These are phyloP conservation scores for Meloidogyne floridensis DNA, from an alignment of 1,140 invertebrate genomes.

Conservation along the genomic window DNA sequence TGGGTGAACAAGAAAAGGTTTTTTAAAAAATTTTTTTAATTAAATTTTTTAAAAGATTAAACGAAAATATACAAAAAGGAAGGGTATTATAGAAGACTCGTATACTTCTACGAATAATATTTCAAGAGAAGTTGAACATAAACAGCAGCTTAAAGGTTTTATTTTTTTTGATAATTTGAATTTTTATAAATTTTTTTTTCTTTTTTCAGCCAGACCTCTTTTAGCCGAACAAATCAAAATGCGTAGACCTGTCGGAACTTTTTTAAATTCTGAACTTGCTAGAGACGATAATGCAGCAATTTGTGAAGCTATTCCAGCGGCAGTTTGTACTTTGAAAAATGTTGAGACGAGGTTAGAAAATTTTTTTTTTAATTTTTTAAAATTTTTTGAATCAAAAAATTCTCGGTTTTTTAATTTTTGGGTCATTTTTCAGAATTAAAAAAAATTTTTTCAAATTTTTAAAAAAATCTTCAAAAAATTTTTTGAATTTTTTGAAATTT, in stretches of 20 bases:
- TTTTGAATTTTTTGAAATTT: too few species aligned
- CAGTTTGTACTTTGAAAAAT: constrained; percentile 23
- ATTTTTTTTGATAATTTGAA: neutral
- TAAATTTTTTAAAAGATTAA: constrained; percentile 4
- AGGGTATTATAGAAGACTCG: neutral
- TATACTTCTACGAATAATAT: neutral
- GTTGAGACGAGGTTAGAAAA: neutral
- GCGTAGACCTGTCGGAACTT: constrained; percentile 9
- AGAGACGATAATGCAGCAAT: constrained; percentile 24
- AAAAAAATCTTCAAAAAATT: neutral
- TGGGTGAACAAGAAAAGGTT: neutral
- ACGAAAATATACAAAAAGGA: constrained; percentile 15
- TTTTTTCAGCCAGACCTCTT: neutral
- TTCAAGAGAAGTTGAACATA: too few species aligned
- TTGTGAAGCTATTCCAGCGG: constrained; percentile 11
- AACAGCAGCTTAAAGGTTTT: neutral
- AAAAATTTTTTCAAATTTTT: neutral
- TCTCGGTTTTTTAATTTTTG: neutral
- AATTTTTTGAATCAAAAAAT: neutral
- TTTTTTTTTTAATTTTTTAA: neutral
- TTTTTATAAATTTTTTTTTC: neutral
- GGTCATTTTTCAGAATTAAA: too few species aligned
- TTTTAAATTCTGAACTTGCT: constrained; percentile 24
- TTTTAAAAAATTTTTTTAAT: neutral
- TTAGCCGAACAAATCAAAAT: constrained; percentile 10